A percentile compares a stretch with the other conserved stretches of the same genome.
Conservation (phyloP, 1,140 invertebrate genomes). For the Calycopis cecrops region DNA sequence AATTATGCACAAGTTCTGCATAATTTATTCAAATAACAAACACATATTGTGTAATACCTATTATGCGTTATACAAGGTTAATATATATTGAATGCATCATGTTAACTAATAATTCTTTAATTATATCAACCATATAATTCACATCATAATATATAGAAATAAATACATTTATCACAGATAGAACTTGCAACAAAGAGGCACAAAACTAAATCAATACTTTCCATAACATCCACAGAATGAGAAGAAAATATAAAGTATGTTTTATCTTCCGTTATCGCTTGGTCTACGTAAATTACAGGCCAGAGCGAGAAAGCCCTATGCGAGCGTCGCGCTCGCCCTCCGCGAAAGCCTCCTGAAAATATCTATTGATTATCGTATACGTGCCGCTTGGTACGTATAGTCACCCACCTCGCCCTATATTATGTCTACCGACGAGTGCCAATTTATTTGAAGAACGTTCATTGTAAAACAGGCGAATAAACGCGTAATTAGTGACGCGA, state of each 20-base stretch:
- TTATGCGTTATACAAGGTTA: no score
- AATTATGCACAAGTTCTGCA: no score
- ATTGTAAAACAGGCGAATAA: conserved; percentile 30
- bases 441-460: conserved; percentile 69
- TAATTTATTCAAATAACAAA: no score
- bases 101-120: no score
- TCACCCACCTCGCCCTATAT: conserved; percentile 55
- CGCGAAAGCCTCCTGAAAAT: conserved; percentile 73
- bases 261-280: conserved; percentile 37
- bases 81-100: no score
- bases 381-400: conserved; percentile 60
- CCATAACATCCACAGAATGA: neutral
- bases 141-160: no score
- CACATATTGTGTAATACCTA: no score
- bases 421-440: conserved; percentile 61
- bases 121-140: no score
- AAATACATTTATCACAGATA: no score
- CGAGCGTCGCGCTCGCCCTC: conserved; percentile 51
- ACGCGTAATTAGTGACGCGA: conserved; percentile 12
- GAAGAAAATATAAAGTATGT: conserved; percentile 8
- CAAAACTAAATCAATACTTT: no score
- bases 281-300: conserved; percentile 57
- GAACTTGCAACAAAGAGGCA: no score
- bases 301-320: conserved; percentile 55
- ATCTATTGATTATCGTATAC: conserved; percentile 74